phyloP scores from a whole-genome alignment of 2,888 invertebrate species.

The Zootermopsis nevadensis region DNA sequence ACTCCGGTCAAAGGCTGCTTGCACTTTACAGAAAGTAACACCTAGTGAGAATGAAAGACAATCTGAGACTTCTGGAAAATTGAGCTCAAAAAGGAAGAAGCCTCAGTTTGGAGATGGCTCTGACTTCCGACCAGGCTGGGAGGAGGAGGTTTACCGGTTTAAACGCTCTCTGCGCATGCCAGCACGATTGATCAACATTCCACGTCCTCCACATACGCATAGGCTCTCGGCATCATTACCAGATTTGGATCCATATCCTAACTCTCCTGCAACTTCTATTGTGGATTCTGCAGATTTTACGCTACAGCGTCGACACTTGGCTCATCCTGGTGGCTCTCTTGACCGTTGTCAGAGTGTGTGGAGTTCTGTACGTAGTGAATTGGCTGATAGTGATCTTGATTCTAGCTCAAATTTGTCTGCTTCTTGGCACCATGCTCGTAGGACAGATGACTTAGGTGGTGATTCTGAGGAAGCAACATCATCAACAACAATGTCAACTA shows the following conservation, averaged over 20 bases:
- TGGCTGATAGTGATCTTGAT: slow-evolving; percentile 60
- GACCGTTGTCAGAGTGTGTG: slow-evolving; percentile 26
- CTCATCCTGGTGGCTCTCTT: slow-evolving; percentile 13
- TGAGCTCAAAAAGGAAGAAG: slow-evolving; percentile 43
- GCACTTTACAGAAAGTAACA: slow-evolving; percentile 47
- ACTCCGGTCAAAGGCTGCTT: slow-evolving; percentile 58
- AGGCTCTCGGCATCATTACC: slow-evolving; percentile 78
- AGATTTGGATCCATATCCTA: slow-evolving; percentile 74
- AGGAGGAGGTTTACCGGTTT: slow-evolving; percentile 84
- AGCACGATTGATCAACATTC: slow-evolving; percentile 81
- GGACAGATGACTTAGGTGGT: slow-evolving; percentile 18
- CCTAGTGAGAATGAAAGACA: slow-evolving; percentile 58
- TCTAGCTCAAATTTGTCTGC: slow-evolving; percentile 73
- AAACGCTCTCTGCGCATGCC: slow-evolving; percentile 87
- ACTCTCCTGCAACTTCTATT: slow-evolving; percentile 62
- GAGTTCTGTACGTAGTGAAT: slow-evolving; percentile 41
- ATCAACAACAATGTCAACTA: slow-evolving; percentile 73
- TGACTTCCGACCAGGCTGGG: slow-evolving; percentile 83
- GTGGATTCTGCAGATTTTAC: slow-evolving; percentile 46
- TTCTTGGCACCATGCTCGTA: slow-evolving; percentile 27
- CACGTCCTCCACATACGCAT: slow-evolving; percentile 66
- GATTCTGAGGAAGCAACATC: slow-evolving; percentile 76
- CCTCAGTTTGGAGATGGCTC: slow-evolving; percentile 73
- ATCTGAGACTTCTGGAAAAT: slow-evolving; percentile 54
- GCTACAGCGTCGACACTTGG: slow-evolving; percentile 28